These are phyloP conservation scores for Ardeotis arabs DNA, from an alignment of 2,113 vertebrate genomes.

Conservation along the genomic window DNA sequence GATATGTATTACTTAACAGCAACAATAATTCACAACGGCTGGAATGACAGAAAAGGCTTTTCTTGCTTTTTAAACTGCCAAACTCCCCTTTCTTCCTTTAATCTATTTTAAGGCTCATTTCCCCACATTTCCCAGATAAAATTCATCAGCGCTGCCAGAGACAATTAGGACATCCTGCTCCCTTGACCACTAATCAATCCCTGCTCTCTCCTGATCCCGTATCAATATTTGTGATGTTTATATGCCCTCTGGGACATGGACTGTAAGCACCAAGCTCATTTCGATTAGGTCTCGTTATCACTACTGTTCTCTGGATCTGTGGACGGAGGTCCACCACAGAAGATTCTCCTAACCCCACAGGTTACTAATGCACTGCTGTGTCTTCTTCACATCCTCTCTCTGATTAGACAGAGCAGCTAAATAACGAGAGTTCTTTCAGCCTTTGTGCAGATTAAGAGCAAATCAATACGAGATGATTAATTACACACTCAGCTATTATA, in stretches of 20 bases:
- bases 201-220: conserved; percentile 22
- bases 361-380: conserved; percentile 21
- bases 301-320: not conserved
- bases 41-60: not conserved
- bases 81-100: not conserved
- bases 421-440: conserved; percentile 24
- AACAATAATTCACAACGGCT: not conserved
- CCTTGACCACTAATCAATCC: conserved; percentile 52
- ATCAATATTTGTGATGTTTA: conserved; percentile 42
- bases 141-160: conserved; percentile 40
- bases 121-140: conserved; percentile 18
- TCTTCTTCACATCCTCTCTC: conserved; percentile 4
- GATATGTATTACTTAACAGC: not conserved
- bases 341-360: not conserved
- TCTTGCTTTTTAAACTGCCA: not conserved
- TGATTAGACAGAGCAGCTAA: conserved; percentile 22
- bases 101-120: conserved; percentile 51
- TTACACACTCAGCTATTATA: conserved; percentile 48
- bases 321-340: not conserved
- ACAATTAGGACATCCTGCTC: conserved; percentile 51
- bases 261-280: conserved; percentile 35
- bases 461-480: conserved; percentile 70
- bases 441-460: conserved; percentile 39
- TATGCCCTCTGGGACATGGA: not conserved
- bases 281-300: conserved; percentile 43